phyloP scores from a whole-genome alignment of 1,140 invertebrate genomes.

The Conus betulinus region DNA sequence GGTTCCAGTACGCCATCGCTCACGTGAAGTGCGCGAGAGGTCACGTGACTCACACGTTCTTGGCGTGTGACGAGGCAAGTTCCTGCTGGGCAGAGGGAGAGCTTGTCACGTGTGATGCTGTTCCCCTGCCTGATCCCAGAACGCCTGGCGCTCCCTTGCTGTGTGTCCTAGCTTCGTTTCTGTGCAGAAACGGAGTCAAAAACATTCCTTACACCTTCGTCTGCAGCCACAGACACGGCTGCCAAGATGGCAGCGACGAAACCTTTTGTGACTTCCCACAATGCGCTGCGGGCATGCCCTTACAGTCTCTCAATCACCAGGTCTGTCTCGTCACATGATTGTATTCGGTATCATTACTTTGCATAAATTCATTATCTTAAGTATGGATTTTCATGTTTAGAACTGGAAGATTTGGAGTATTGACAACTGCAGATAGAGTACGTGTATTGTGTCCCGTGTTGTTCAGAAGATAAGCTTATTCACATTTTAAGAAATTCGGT shows the following conservation, averaged over 20 bases:
- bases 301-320: background rate
- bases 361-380: no score
- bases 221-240: background rate
- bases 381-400: no score
- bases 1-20: no score
- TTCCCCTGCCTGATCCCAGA: background rate
- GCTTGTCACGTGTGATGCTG: background rate
- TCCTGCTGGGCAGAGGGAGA: background rate
- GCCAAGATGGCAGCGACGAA: background rate
- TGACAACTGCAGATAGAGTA: no score
- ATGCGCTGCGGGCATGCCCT: background rate
- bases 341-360: no score
- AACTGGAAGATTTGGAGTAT: no score
- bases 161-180: background rate
- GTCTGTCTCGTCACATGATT: no score
- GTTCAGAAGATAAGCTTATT: no score
- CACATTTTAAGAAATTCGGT: no score
- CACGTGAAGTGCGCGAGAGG: slow-evolving; percentile 6
- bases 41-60: slow-evolving; percentile 12
- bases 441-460: no score
- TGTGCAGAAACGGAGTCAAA: background rate
- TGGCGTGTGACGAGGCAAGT: background rate
- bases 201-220: background rate
- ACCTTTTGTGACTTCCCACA: background rate
- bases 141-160: background rate